These are phyloP conservation scores for Bombus terrestris DNA, from an alignment of 1,140 invertebrate genomes.

Conservation along the genomic window DNA sequence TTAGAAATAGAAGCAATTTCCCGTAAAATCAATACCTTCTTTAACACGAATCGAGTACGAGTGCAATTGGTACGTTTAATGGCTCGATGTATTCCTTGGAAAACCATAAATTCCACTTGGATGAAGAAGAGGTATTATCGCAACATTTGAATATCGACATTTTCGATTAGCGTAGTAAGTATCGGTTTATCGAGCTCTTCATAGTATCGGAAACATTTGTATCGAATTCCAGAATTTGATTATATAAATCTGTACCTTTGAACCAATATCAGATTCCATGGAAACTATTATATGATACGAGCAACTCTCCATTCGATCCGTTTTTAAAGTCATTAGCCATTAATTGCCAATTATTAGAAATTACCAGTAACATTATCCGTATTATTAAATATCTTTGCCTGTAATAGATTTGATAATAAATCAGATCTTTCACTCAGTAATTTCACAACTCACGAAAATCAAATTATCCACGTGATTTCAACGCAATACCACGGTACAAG, in stretches of 20 bases:
- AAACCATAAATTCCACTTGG: background rate
- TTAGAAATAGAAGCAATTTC: background rate
- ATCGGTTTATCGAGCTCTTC: slow-evolving; percentile 26
- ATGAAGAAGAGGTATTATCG: background rate
- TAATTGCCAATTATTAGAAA: too few species aligned
- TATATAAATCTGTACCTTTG: background rate
- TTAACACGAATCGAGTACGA: background rate
- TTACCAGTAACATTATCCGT: too few species aligned
- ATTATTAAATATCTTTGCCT: too few species aligned
- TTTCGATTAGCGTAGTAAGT: background rate
- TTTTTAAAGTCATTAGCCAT: background rate
- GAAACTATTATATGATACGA: background rate
- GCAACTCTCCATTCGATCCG: background rate
- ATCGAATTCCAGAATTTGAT: slow-evolving; percentile 19
- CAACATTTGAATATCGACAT: slow-evolving; percentile 26
- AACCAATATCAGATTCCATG: background rate
- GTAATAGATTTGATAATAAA: too few species aligned
- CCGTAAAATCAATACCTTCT: background rate
- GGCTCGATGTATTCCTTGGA: background rate
- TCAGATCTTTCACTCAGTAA: too few species aligned
- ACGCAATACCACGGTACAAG: background rate
- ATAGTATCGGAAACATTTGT: background rate
- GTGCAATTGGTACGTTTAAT: background rate
- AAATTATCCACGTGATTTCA: background rate
- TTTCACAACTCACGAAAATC: background rate